These are phyloP conservation scores for Rhinoderma darwinii DNA, from an alignment of 2,113 vertebrate species.

Conservation along the genomic window DNA sequence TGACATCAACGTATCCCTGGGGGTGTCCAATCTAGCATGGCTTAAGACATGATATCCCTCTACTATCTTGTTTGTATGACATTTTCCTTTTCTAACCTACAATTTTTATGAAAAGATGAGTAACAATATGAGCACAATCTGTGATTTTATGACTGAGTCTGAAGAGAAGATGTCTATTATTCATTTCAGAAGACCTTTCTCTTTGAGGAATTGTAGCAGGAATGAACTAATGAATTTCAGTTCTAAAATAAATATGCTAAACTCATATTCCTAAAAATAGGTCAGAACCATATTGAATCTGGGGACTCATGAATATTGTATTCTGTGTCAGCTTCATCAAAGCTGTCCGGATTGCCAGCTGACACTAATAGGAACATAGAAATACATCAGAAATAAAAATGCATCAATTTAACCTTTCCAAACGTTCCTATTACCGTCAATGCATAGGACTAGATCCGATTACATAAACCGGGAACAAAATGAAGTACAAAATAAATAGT, in stretches of 20 bases:
- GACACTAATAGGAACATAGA: slow-evolving; percentile 25
- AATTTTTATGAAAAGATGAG: background rate
- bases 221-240: slow-evolving; percentile 38
- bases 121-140: background rate
- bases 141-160: background rate
- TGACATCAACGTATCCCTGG: background rate
- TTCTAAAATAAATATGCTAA: slow-evolving; percentile 46
- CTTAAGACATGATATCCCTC: background rate
- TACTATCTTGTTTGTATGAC: background rate
- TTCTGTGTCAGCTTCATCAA: slow-evolving; percentile 35
- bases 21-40: background rate
- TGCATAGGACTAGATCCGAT: too few relatives aligned
- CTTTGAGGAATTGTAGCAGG: slow-evolving; percentile 16
- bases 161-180: background rate
- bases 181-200: background rate
- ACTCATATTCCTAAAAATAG: slow-evolving; percentile 44
- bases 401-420: slow-evolving; percentile 29
- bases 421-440: background rate
- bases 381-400: slow-evolving; percentile 21
- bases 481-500: too few relatives aligned
- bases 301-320: slow-evolving; percentile 43
- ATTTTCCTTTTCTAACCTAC: slow-evolving; percentile 3
- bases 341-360: slow-evolving; percentile 38
- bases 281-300: slow-evolving; percentile 46
- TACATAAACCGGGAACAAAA: too few relatives aligned